Evolutionary conservation across 2,797 vertebrate species (phyloP).

Genomic region (Lepus oiostolus): DNA sequence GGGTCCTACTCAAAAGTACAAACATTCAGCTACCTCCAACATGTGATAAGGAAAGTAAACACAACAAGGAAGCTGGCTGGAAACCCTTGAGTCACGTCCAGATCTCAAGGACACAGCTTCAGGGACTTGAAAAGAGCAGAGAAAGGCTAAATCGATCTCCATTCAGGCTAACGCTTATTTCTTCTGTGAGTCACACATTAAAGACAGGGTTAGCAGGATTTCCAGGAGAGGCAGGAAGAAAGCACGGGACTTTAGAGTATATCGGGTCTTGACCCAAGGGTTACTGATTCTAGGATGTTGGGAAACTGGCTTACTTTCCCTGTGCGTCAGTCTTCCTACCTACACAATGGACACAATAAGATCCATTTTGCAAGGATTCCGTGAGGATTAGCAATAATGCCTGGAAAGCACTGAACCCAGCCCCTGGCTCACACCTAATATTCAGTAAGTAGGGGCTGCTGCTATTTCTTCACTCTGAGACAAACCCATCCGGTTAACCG

Average conservation of each 20-base stretch:
- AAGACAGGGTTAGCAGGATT: conserved; percentile 41
- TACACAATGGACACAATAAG: neutral
- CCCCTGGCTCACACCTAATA: neutral
- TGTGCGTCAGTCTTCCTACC: neutral
- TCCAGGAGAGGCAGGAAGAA: neutral
- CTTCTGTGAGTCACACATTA: neutral
- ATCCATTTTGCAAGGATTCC: neutral
- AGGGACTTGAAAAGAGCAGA: conserved; percentile 8
- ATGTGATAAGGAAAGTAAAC: conserved; percentile 31
- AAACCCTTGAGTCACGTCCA: conserved; percentile 25
- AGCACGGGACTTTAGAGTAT: neutral
- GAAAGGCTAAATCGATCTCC: neutral
- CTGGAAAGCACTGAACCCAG: neutral
- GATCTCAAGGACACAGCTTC: neutral
- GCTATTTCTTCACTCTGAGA: neutral
- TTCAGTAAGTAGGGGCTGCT: neutral
- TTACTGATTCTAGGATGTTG: neutral
- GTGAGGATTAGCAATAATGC: neutral
- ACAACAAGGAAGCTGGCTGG: neutral
- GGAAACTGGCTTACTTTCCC: neutral
- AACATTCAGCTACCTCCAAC: conserved; percentile 16
- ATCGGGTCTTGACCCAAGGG: neutral
- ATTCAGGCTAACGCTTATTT: neutral
- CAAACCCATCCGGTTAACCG: neutral
- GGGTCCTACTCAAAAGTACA: conserved; percentile 10